These are phyloP conservation scores for Trachurus trachurus DNA, from an alignment of 2,797 vertebrate species.

Conservation along the genomic window DNA sequence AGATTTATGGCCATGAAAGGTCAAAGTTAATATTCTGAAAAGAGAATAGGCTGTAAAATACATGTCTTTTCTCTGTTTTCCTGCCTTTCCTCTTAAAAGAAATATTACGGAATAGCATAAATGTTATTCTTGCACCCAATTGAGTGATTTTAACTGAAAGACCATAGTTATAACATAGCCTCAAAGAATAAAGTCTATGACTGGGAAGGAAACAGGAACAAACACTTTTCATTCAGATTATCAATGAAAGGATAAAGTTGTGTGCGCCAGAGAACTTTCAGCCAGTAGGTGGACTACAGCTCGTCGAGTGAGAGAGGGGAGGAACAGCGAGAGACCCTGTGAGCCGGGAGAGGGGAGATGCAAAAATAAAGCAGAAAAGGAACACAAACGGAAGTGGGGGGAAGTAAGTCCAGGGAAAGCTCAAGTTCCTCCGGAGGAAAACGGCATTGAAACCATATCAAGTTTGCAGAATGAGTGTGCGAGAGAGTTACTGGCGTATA, in stretches of 20 bases:
- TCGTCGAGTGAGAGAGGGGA: slow-evolving; percentile 57
- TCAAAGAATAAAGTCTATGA: slow-evolving; percentile 11
- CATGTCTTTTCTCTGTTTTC: background rate
- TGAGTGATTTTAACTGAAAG: background rate
- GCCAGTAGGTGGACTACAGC: slow-evolving; percentile 77
- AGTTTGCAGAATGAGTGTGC: slow-evolving; percentile 64
- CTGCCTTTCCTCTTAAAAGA: background rate
- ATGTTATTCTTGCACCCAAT: slow-evolving; percentile 1
- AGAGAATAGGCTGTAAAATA: background rate
- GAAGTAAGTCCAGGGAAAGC: slow-evolving; percentile 69
- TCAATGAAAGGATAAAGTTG: slow-evolving; percentile 63
- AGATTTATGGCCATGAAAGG: slow-evolving; percentile 18
- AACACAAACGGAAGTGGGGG: slow-evolving; percentile 77
- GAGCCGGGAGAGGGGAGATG: slow-evolving; percentile 65
- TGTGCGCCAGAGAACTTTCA: slow-evolving; percentile 62
- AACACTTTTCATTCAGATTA: slow-evolving; percentile 58
- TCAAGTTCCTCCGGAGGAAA: slow-evolving; percentile 68
- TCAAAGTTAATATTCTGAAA: background rate
- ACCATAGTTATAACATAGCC: background rate
- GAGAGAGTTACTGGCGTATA: slow-evolving; percentile 68
- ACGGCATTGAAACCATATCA: slow-evolving; percentile 76
- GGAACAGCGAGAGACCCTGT: slow-evolving; percentile 56
- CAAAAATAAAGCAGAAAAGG: slow-evolving; percentile 75
- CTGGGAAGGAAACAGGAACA: slow-evolving; percentile 60
- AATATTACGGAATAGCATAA: background rate